Conservation (phyloP, 2,888 invertebrate species). For the Gymnocheta viridis region DNA sequence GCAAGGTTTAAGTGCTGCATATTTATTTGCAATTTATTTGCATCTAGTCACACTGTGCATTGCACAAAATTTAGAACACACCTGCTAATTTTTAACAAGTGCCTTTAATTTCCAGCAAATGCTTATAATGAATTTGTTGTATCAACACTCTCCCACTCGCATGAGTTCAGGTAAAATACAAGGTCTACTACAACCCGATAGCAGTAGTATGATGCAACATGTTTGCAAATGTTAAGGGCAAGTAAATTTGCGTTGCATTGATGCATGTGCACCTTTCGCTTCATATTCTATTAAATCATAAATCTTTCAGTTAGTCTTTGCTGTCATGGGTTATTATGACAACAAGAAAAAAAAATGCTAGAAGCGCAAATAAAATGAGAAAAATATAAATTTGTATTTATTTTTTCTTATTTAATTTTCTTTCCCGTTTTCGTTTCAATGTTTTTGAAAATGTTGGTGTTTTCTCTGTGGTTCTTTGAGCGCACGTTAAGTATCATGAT, state of each 20-base stretch:
- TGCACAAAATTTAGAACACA: background rate
- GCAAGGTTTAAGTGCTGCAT: too few species aligned
- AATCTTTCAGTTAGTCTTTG: constrained; percentile 12
- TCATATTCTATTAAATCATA: constrained; percentile 40
- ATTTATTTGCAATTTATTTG: background rate
- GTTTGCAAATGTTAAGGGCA: background rate
- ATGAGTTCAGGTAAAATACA: background rate
- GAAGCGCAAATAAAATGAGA: background rate
- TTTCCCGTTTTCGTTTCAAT: background rate
- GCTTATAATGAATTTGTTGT: background rate
- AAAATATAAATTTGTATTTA: constrained; percentile 6
- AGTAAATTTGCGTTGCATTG: background rate
- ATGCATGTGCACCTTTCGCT: background rate
- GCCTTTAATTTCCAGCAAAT: constrained; percentile 14
- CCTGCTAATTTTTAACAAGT: background rate
- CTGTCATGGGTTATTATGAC: constrained; percentile 28
- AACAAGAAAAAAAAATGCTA: background rate
- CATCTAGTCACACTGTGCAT: background rate
- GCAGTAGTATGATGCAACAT: background rate
- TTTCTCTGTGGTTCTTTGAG: background rate
- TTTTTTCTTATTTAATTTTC: background rate
- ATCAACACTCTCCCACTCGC: background rate
- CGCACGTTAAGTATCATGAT: background rate
- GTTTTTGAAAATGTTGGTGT: background rate
- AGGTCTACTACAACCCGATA: background rate